Base-by-base conservation (phyloP, 2,113 vertebrate genomes). In the Callionymus lyra region DNA sequence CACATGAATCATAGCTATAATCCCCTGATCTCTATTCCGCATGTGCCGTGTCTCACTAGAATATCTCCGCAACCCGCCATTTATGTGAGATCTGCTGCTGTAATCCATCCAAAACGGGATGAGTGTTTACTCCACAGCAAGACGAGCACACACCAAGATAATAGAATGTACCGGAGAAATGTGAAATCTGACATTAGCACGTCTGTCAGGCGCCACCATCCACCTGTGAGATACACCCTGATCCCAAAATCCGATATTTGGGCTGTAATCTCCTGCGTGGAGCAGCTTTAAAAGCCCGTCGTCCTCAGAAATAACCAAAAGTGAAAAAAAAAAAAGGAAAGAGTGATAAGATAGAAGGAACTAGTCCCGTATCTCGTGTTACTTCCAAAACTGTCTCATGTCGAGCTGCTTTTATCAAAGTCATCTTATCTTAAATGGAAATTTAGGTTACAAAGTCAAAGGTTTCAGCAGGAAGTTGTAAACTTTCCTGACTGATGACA, bases 1-100 rank as follows among this genome's bases (percentile, higher is more conserved):
- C 27, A 50, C 34, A 57, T 53, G 46, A 57, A 50, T 60, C 40
- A 27, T 36, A 56, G 19, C 43, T 12, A 16, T 59, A 63, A 76
- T 68, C 59, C 42, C 48, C 42, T 61, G 56, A 71, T 73, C 54
- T 60, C 11, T 42, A 69, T 70, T 63, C 58, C 49, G 21, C 46
- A n/a, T 51, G 9, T 18, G 3, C 16, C 43, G 56, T 50, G 16
- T 45, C 38, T 44, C 44, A 2, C 10, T 36, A 6, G 49, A 47
- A 16, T 14, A 39, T 72, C 40, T 58, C 17, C 38, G 40, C 44
- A 21, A 13, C 14, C 56, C 53, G 58, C 56, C 53, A 59, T 47
- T 62, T 49, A 36, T 17, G 31, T 31, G 41, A 27, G 47, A 41
- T 53, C 35, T 21, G 27, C 9, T 18, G 19, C 33, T 44, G 11